A percentile compares a stretch with the other conserved stretches of the same genome.
These are phyloP conservation scores for Oreochromis grahami DNA, from an alignment of 2,797 vertebrate species.

Conservation along the genomic window DNA sequence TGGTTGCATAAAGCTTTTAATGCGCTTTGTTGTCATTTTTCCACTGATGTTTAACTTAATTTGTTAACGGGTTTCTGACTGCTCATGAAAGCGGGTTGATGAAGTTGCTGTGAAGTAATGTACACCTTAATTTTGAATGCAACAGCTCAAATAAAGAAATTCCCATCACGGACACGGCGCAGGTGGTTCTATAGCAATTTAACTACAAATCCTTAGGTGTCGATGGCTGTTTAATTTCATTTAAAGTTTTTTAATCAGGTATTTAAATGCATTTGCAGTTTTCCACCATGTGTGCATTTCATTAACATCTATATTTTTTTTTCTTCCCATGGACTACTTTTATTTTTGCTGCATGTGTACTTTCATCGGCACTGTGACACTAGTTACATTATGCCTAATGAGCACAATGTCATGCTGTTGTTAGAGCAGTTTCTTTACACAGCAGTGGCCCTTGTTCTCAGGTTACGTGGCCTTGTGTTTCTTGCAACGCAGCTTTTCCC, in stretches of 20 bases:
- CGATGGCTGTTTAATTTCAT: neutral
- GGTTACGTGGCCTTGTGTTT: slow-evolving; percentile 55
- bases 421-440: slow-evolving; percentile 31
- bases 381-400: neutral
- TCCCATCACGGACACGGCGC: neutral
- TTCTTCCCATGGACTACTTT: neutral
- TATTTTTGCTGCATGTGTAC: neutral
- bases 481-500: slow-evolving; percentile 47
- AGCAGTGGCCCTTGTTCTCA: slow-evolving; percentile 56
- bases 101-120: slow-evolving; percentile 21
- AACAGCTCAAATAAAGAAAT: slow-evolving; percentile 27
- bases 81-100: slow-evolving; percentile 3
- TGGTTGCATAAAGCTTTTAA: slow-evolving; percentile 64
- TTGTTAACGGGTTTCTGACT: slow-evolving; percentile 42
- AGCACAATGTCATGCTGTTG: neutral
- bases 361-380: neutral
- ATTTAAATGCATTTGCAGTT: neutral
- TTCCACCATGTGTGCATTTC: neutral
- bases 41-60: slow-evolving; percentile 55
- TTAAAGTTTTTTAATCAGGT: neutral
- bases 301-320: neutral
- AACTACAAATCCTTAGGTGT: neutral
- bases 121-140: slow-evolving; percentile 21
- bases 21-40: slow-evolving; percentile 49
- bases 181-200: neutral